Evolutionary conservation across 64 coral and sea anemone species (phyloP).

Genomic region (Acropora tenuis): DNA sequence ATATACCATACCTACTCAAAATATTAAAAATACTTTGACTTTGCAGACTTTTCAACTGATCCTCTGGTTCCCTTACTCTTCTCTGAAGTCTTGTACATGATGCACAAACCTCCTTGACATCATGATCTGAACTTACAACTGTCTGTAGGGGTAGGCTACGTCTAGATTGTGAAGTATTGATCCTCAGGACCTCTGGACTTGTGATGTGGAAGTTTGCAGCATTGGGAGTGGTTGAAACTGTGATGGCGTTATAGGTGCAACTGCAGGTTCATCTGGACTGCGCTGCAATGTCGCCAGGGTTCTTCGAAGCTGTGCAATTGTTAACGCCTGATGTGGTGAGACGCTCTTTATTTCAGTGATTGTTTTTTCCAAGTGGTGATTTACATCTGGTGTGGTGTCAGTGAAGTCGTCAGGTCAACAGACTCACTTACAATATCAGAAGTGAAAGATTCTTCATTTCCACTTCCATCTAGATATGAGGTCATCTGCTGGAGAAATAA

Average conservation of each 20-base stretch:
- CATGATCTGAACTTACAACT: background rate
- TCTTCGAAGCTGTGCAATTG: background rate
- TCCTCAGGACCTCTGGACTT: background rate
- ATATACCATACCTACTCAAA: background rate
- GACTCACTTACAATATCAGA: background rate
- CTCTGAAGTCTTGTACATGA: background rate
- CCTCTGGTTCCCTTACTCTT: background rate
- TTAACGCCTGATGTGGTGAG: background rate
- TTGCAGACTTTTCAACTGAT: background rate
- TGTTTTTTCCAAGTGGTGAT: background rate
- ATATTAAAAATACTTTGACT: background rate
- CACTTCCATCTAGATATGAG: background rate
- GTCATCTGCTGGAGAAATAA: background rate
- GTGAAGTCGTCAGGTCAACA: background rate
- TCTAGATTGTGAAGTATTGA: background rate
- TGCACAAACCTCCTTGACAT: background rate
- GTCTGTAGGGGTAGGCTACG: background rate
- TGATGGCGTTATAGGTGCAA: background rate
- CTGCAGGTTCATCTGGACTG: too few relatives aligned
- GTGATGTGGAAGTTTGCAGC: background rate
- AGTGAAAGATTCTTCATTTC: background rate
- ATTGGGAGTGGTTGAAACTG: background rate
- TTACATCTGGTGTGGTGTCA: background rate
- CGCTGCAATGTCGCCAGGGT: background rate
- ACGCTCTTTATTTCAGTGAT: background rate